These are phyloP conservation scores for Melopsittacus undulatus DNA, from an alignment of 2,797 vertebrate species.

Conservation along the genomic window DNA sequence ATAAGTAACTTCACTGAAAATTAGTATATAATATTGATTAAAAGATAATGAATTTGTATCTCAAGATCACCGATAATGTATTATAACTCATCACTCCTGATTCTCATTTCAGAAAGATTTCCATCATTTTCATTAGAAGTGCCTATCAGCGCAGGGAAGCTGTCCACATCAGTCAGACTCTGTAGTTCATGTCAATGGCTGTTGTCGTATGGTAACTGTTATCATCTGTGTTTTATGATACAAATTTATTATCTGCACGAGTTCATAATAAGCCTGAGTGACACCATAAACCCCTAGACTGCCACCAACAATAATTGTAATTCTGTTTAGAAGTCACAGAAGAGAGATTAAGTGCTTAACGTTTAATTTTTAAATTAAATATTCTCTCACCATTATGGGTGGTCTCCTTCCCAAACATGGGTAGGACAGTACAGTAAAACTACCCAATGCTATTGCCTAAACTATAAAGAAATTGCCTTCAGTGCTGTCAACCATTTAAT, in stretches of 20 bases:
- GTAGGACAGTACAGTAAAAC: background rate
- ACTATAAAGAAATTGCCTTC: background rate
- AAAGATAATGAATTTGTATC: background rate
- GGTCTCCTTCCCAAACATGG: constrained; percentile 31
- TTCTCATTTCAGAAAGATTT: background rate
- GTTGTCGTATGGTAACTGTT: background rate
- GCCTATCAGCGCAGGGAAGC: background rate
- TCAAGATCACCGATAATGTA: background rate
- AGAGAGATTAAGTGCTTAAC: constrained; percentile 34
- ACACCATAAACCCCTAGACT: background rate
- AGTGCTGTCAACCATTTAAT: background rate
- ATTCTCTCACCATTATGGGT: constrained; percentile 47
- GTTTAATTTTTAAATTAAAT: constrained; percentile 47
- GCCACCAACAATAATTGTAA: background rate
- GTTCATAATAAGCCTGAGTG: constrained; percentile 1
- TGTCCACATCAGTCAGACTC: background rate
- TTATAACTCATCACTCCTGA: background rate
- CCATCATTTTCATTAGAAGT: background rate
- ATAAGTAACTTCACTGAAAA: background rate
- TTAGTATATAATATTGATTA: background rate
- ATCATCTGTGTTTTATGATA: constrained; percentile 31
- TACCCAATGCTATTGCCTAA: background rate
- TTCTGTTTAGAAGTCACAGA: background rate
- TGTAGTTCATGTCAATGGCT: background rate
- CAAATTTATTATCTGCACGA: background rate